A percentile compares a stretch with the other conserved stretches of the same genome.
phyloP scores from a whole-genome alignment of 2,797 vertebrate genomes.

The Spheniscus humboldti region DNA sequence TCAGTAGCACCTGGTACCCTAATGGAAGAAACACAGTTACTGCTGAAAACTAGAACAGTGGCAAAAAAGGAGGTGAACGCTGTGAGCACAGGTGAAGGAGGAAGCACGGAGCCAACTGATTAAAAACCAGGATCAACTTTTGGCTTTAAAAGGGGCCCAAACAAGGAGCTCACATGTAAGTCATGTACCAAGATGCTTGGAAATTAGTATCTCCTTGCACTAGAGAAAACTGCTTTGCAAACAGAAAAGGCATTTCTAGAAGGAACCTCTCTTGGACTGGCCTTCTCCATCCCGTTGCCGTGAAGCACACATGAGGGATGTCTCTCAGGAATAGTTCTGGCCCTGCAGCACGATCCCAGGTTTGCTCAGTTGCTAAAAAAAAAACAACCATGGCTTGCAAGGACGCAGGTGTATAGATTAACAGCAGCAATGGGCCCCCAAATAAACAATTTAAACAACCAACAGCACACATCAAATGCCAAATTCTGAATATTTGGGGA shows the following conservation, averaged over 20 bases:
- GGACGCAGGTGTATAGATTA: background rate
- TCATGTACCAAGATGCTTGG: background rate
- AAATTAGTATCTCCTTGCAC: background rate
- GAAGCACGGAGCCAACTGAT: rapidly evolving
- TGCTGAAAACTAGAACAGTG: background rate
- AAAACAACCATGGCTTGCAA: background rate
- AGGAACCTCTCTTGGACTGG: background rate
- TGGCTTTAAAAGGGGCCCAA: background rate
- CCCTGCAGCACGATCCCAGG: background rate
- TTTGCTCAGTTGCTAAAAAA: background rate
- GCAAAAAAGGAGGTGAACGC: background rate
- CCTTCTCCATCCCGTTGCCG: background rate
- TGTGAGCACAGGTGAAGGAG: background rate
- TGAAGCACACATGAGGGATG: rapidly evolving
- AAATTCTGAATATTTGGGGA: background rate
- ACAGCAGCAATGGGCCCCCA: background rate
- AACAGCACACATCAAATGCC: background rate
- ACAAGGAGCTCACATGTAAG: background rate
- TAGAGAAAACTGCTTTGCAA: background rate
- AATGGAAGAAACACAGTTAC: background rate
- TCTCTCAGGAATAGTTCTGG: background rate
- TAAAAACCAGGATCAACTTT: background rate
- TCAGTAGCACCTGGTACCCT: background rate
- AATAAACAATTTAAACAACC: background rate
- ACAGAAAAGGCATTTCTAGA: background rate